These are phyloP conservation scores for Microplitis demolitor DNA, from an alignment of 1,140 invertebrate species.

Conservation along the genomic window DNA sequence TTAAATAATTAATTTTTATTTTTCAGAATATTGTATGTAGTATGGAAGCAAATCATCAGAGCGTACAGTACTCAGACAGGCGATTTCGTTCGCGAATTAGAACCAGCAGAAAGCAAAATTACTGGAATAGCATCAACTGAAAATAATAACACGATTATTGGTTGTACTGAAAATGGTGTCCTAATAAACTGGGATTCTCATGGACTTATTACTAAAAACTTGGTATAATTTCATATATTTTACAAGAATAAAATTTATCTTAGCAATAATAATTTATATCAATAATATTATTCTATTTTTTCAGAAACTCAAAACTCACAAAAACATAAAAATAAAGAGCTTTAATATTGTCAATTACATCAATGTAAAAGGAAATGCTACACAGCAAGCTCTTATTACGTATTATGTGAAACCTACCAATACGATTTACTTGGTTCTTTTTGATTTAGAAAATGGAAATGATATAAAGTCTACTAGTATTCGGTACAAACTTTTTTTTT, in stretches of 20 bases:
- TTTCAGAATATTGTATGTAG: slow-evolving; percentile 65
- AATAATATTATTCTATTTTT: slow-evolving; percentile 29
- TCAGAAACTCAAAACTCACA: slow-evolving; percentile 41
- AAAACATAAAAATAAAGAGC: slow-evolving; percentile 49
- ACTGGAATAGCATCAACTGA: slow-evolving; percentile 59
- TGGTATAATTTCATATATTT: slow-evolving; percentile 37
- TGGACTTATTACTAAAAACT: slow-evolving; percentile 56
- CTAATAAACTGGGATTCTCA: slow-evolving; percentile 64
- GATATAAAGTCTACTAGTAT: slow-evolving; percentile 31
- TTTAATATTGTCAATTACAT: slow-evolving; percentile 51
- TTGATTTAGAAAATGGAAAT: slow-evolving; percentile 47
- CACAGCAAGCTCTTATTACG: slow-evolving; percentile 43
- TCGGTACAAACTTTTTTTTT: slow-evolving; percentile 19
- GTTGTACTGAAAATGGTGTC: slow-evolving; percentile 63
- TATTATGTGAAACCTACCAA: slow-evolving; percentile 36
- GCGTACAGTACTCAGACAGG: slow-evolving; percentile 66
- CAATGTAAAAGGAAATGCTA: slow-evolving; percentile 29
- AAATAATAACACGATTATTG: slow-evolving; percentile 60
- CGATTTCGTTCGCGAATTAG: slow-evolving; percentile 63
- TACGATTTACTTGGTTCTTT: slow-evolving; percentile 43
- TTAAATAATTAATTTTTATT: slow-evolving; percentile 2
- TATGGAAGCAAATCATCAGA: slow-evolving; percentile 63
- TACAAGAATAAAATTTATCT: too few species aligned
- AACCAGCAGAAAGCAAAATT: slow-evolving; percentile 57
- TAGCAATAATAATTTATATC: not conserved